A percentile compares a stretch with the other conserved stretches of the same genome.
Conservation (phyloP, 1,140 invertebrate genomes). For the Megalonaias nervosa region DNA sequence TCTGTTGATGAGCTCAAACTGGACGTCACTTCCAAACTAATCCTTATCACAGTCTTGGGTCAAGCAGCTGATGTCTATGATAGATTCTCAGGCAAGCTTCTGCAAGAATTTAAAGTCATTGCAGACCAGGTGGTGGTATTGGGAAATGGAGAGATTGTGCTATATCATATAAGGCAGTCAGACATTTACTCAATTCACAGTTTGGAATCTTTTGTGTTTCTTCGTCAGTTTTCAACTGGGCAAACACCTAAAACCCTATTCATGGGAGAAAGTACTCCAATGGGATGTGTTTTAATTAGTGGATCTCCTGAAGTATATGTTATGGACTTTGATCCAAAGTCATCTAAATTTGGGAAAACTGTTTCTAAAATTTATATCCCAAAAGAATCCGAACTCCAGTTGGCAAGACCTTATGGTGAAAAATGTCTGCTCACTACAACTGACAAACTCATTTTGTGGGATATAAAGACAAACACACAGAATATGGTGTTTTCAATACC, state of each 20-base stretch:
- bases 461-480: constrained; percentile 38
- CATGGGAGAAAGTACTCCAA: constrained; percentile 12
- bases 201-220: constrained; percentile 25
- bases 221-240: constrained; percentile 20
- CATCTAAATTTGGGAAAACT: constrained; percentile 30
- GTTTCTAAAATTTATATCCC: constrained; percentile 15
- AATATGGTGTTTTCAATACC: constrained; percentile 34
- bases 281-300: constrained; percentile 24
- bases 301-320: constrained; percentile 20
- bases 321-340: constrained; percentile 29
- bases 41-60: constrained; percentile 28
- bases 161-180: constrained; percentile 38
- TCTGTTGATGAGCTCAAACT: constrained; percentile 42
- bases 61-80: constrained; percentile 42
- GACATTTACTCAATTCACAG: constrained; percentile 33
- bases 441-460: constrained; percentile 36
- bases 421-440: constrained; percentile 31
- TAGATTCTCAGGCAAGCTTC: constrained; percentile 34
- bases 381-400: constrained; percentile 13
- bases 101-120: constrained; percentile 37
- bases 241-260: constrained; percentile 30
- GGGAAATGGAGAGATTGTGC: constrained; percentile 26
- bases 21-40: constrained; percentile 25
- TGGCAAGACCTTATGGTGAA: constrained; percentile 16
- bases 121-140: constrained; percentile 32